Conservation (phyloP, 2,888 invertebrate genomes). For the Melipona beecheii region DNA sequence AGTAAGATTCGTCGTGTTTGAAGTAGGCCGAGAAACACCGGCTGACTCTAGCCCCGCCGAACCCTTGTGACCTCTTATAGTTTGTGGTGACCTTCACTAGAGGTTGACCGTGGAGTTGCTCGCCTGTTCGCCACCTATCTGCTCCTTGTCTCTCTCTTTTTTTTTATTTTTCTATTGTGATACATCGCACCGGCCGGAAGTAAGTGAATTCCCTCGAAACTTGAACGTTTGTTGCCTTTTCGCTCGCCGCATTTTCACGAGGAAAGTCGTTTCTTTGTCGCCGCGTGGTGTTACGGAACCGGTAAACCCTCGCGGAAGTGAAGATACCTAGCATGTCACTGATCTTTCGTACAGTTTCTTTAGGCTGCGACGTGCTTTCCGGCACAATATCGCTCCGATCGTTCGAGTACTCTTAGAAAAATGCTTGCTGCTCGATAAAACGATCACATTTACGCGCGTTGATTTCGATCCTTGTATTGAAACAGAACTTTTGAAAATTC, state of each 20-base stretch:
- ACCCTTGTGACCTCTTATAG: constrained; percentile 75
- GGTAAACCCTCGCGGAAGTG: constrained; percentile 27
- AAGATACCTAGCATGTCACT: constrained; percentile 50
- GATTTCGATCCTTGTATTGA: constrained; percentile 35
- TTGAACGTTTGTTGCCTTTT: background rate
- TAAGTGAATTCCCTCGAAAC: background rate
- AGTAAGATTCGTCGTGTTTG: constrained; percentile 37
- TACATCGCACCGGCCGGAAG: background rate
- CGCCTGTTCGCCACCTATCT: constrained; percentile 14
- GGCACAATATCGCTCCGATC: constrained; percentile 5
- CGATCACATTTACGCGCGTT: background rate
- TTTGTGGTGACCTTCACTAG: constrained; percentile 76
- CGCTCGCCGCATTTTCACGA: background rate
- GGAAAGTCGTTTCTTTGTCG: background rate
- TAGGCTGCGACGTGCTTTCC: constrained; percentile 26
- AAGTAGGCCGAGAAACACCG: constrained; percentile 41
- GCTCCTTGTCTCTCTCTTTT: background rate
- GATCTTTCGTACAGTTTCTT: constrained; percentile 47
- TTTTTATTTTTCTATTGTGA: background rate
- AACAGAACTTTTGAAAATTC: background rate
- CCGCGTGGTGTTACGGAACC: constrained; percentile 7
- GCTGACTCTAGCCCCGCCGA: constrained; percentile 26
- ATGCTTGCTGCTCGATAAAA: background rate
- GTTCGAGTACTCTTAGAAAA: background rate
- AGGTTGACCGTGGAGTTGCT: constrained; percentile 45